Evolutionary conservation across 1,140 invertebrate species (phyloP).

Genomic region (Danaus melanippus): DNA sequence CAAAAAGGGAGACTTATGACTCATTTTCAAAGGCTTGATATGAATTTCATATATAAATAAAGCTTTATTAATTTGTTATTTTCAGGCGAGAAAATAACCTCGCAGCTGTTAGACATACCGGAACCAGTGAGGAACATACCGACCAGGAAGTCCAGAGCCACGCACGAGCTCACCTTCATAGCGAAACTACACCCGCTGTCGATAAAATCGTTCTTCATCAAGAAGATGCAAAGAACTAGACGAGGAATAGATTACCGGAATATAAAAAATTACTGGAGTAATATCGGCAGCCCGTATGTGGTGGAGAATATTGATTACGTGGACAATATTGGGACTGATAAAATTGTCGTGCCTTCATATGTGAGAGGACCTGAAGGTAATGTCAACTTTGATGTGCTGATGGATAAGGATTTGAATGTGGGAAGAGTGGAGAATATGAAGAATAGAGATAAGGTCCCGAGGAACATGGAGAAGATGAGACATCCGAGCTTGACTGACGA

Average conservation of each 20-base stretch:
- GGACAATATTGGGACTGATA: not conserved
- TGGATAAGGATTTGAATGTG: slow-evolving; percentile 22
- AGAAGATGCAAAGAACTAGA: slow-evolving; percentile 18
- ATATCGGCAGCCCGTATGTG: slow-evolving; percentile 9
- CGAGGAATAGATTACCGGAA: slow-evolving; percentile 23
- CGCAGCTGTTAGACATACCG: slow-evolving; percentile 76
- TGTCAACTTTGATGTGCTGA: slow-evolving; percentile 30
- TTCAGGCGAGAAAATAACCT: slow-evolving; percentile 41
- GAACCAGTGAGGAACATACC: slow-evolving; percentile 73
- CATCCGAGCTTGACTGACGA: slow-evolving; percentile 32
- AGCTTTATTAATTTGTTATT: slow-evolving; percentile 12
- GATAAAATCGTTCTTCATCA: slow-evolving; percentile 74
- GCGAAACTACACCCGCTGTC: slow-evolving; percentile 76
- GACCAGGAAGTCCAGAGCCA: slow-evolving; percentile 75
- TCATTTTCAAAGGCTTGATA: not conserved
- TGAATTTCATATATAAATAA: not conserved
- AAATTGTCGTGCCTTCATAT: too few species aligned
- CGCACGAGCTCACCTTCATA: slow-evolving; percentile 77
- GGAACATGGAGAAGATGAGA: slow-evolving; percentile 18
- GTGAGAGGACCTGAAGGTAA: not conserved
- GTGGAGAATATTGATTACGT: slow-evolving; percentile 7
- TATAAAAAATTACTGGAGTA: slow-evolving; percentile 37
- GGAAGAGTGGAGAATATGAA: slow-evolving; percentile 31
- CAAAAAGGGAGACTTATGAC: too few species aligned
- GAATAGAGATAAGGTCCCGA: slow-evolving; percentile 9